phyloP scores from a whole-genome alignment of 2,797 vertebrate species.

The Pseudomugil gertrudae region DNA sequence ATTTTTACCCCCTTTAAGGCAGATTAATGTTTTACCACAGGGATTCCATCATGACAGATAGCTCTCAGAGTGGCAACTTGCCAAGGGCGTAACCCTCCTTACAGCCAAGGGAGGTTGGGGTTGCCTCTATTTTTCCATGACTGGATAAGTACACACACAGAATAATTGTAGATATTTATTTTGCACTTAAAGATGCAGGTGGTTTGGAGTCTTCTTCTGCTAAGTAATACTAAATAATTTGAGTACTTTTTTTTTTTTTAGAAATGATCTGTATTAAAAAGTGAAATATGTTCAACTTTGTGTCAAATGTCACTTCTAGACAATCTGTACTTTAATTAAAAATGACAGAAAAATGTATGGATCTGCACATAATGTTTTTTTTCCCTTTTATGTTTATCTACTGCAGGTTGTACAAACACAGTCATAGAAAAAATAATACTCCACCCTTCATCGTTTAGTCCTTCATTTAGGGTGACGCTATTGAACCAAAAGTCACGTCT shows the following conservation, averaged over 20 bases:
- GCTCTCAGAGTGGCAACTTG: constrained; percentile 15
- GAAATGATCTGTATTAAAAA: no score
- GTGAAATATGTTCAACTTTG: constrained; percentile 7
- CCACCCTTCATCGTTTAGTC: constrained; percentile 20
- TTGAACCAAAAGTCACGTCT: constrained; percentile 50
- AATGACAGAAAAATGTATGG: constrained; percentile 1
- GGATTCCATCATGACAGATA: constrained; percentile 22
- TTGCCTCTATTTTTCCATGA: constrained; percentile 12
- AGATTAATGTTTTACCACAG: constrained; percentile 7
- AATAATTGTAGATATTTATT: constrained; percentile 34
- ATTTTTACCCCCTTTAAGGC: constrained; percentile 1
- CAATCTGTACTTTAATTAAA: constrained; percentile 30
- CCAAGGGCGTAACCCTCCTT: constrained; percentile 13
- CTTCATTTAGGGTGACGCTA: constrained; percentile 21
- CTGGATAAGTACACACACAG: constrained; percentile 13
- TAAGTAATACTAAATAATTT: no score
- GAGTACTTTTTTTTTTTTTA: constrained; percentile 9
- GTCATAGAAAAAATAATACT: constrained; percentile 11
- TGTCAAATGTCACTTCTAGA: constrained; percentile 28
- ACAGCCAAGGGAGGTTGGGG: constrained; percentile 16
- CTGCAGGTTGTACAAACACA: background rate
- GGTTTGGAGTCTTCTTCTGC: constrained; percentile 17
- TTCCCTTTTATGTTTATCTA: no score
- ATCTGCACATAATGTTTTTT: constrained; percentile 19
- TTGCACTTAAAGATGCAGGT: constrained; percentile 32